Evolutionary conservation across 2,113 vertebrate species (phyloP), one percentile per base, ranked within the genome.

Genomic region (Lophura nycthemera): DNA sequence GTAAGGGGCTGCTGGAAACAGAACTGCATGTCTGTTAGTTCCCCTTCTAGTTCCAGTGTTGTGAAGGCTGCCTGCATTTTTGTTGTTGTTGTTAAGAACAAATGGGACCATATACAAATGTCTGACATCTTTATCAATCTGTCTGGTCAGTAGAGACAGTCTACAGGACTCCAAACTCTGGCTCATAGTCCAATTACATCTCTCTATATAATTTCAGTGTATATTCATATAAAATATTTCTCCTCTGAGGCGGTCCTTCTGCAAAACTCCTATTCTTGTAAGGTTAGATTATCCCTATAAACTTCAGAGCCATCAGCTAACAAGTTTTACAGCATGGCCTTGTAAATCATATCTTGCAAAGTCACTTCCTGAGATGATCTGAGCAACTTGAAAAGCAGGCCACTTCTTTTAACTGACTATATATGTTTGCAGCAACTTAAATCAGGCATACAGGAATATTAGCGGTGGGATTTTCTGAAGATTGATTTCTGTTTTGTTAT

Each of bases 271-370:
- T 73, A 59, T 80, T 92, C 85, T 83, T 94, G 90, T 90, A 90
- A 88, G 42, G 83, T 92, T 52, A 82, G 77, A 89, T 95, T 90
- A 94, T 86, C 45, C 66, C 86, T 87, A 77, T 85, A 76, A 93
- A 90, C 57, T 92, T 90, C 18, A 80, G 54, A 93, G 86, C 73
- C 83, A 89, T 52, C 57, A 93, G 83, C 40, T 90, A 84, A 93
- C 88, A 89, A 83, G 83, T 80, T 93, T 92, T 87, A 69, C 77
- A 91, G 56, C 71, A 77, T 36, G 80, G 54, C 45, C 63, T 92
- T 91, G 77, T 96, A 95, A 94, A 92, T 95, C 78, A 92, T 86
- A 66, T 79, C 86, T 92, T 89, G 66, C 52, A 84, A 87, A 79
- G 43, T 77, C 92, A 87, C 81, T 94, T 76, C 70, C 0, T 48